Evolutionary conservation across 1,140 invertebrate genomes (phyloP), one percentile per base, ranked within the genome.

Genomic region (Zaprionus taronus): DNA sequence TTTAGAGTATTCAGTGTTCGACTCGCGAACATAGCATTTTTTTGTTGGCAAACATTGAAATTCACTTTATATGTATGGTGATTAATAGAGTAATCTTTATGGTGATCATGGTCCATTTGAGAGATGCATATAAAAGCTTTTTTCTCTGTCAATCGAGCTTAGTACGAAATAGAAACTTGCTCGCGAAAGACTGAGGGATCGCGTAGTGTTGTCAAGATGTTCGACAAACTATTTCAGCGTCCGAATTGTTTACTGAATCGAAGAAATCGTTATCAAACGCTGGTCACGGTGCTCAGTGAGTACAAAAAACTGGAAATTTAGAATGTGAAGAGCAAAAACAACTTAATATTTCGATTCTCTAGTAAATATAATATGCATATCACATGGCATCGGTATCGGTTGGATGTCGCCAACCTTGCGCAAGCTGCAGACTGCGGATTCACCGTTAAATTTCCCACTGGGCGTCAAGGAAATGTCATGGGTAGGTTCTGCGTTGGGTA

Each of bases 301-400:
- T 72, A 22, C 0, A 17, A 12, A 34, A 11, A 14, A 7, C 2
- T 12, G 0, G 14, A 11, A n/a, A n/a, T n/a, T 17, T 1, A 2
- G 0, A 44, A 26, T 14, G 2, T 22, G 14, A 38, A 17, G 5
- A 14, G 15, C 15, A 14, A n/a, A 31, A 28, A 6, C 5, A 5
- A 36, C 5, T 49, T 41, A 14, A 7, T 2, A 22, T 51, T 38
- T 9, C 5, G 7, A 6, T 2, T 24, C 17, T 36, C 4, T 41
- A 85, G 86, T 89, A 5, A 91, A 91, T 58, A 4, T 87, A 2
- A 89, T 91, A 22, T 79, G 83, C 60, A 53, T 91, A 20, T 64
- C 87, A 3, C 89, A 91, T 81, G 87, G 87, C 55, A 81, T 83
- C 34, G 82, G 81, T 26, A 73, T 87, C 5, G 87, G 89, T 0